Evolutionary conservation across 2,888 invertebrate genomes (phyloP), one percentile per base, ranked within the genome.

Genomic region (Hemicrepidius hirtus): DNA sequence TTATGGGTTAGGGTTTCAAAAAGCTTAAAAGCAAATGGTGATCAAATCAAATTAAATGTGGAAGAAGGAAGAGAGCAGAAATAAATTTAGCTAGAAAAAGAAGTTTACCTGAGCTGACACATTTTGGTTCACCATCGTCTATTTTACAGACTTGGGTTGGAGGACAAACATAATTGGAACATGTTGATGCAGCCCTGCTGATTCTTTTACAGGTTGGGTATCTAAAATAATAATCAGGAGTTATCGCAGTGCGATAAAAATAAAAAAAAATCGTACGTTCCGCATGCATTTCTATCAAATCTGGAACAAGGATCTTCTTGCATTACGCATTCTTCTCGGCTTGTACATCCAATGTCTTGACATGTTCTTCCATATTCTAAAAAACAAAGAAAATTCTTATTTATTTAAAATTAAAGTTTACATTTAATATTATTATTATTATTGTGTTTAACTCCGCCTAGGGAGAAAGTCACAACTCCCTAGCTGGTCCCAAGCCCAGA

Each of bases 331-430:
- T 90, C 90, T 86, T 95, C 90, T 81, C 88, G 92, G 82, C 90
- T 91, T 66, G 90, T 87, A 82, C 95, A 95, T 60, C 94, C 94
- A 80, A 95, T 95, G 82, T 95, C 95, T 81, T 89, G 90, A 85
- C 95, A 95, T 20, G 91, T 89, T 78, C 94, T 90, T 73, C 94
- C 94, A 84, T 94, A 95, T 86, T 95, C 94, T 95, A 87, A 7
- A 21, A 7, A 13, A 41, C n/a, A 13, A n/a, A 1, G 13, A 41
- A 16, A 16, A 1, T 0, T 41, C 5, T 32, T 32, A 32, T n/a
- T n/a, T n/a, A n/a, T n/a, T n/a, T n/a, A n/a, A n/a, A n/a, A n/a
- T n/a, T n/a, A n/a, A n/a, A n/a, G n/a, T n/a, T n/a, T n/a, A n/a
- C n/a, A n/a, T n/a, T n/a, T n/a, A n/a, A n/a, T n/a, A n/a, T n/a